phyloP scores from a whole-genome alignment of 2,113 vertebrate species.

The Emberiza fucata region DNA sequence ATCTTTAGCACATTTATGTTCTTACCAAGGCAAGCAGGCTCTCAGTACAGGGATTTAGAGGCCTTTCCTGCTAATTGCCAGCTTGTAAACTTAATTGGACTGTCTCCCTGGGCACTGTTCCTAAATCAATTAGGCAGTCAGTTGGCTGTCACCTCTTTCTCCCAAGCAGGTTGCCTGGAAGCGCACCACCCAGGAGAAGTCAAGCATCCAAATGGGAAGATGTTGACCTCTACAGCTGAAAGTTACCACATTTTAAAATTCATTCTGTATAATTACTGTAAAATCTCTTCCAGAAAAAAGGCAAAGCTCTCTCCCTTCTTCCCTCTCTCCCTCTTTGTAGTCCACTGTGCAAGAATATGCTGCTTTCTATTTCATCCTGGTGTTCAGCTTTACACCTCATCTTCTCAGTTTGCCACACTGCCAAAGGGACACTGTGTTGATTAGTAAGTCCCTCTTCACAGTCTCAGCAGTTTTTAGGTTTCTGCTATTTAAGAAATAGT shows the following conservation, averaged over 20 bases:
- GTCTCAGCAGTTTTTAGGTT: conserved; percentile 44
- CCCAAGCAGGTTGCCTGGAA: conserved; percentile 78
- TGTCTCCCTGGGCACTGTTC: conserved; percentile 80
- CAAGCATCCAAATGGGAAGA: conserved; percentile 78
- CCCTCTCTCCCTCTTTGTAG: neutral
- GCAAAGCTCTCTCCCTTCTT: neutral
- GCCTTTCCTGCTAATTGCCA: conserved; percentile 90
- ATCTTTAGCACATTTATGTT: conserved; percentile 81
- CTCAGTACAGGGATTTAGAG: conserved; percentile 87
- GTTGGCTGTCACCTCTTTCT: conserved; percentile 81
- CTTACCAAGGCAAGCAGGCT: conserved; percentile 84
- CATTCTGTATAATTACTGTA: conserved; percentile 62
- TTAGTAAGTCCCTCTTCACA: conserved; percentile 48
- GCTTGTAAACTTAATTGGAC: conserved; percentile 97
- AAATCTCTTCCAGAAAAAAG: conserved; percentile 38
- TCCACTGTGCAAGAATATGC: conserved; percentile 5
- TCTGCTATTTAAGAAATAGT: conserved; percentile 1
- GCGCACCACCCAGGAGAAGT: conserved; percentile 75
- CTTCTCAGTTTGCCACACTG: neutral
- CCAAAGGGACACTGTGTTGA: conserved; percentile 44
- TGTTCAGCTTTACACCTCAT: neutral
- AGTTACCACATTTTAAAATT: conserved; percentile 75
- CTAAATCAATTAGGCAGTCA: conserved; percentile 88
- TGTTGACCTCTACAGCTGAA: conserved; percentile 77
- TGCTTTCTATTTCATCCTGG: neutral